Evolutionary conservation across 92 coral and sea anemone genomes (phyloP), one percentile per base, ranked within the genome.

Genomic region (Metridium senile): DNA sequence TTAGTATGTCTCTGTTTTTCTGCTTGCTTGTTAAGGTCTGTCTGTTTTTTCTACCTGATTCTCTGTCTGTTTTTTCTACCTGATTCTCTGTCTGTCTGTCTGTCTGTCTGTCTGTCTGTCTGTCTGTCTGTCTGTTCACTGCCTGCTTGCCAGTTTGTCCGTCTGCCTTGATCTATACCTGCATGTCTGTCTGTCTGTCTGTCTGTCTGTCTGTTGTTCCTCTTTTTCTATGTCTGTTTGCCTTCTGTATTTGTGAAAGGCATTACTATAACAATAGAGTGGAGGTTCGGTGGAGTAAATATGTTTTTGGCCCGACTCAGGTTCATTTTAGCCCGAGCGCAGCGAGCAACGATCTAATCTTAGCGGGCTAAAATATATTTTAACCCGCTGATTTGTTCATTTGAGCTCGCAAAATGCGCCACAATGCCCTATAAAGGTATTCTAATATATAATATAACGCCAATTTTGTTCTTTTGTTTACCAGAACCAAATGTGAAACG

Each of bases 401-500:
- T n/a, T n/a, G n/a, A n/a, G n/a, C n/a, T n/a, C n/a, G n/a, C n/a
- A n/a, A n/a, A n/a, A n/a, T n/a, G n/a, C n/a, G n/a, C n/a, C n/a
- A n/a, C n/a, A n/a, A n/a, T n/a, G n/a, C n/a, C n/a, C n/a, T n/a
- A n/a, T n/a, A n/a, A n/a, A n/a, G n/a, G n/a, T n/a, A n/a, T n/a
- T n/a, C n/a, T n/a, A n/a, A n/a, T n/a, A n/a, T n/a, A n/a, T n/a
- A n/a, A n/a, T n/a, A n/a, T n/a, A n/a, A n/a, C n/a, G 49, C 8
- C 49, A 39, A 11, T 25, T 8, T 32, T 32, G 8, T 53, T 27
- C 23, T 64, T 66, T 72, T 26, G 74, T 33, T 66, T 76, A 4
- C 18, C 83, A 94, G 98, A 74, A 87, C 86, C 34, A 82, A 87
- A 43, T 93, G 85, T 67, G 99, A 96, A 88, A 83, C 68, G 26